Evolutionary conservation across 2,113 vertebrate genomes (phyloP).

Genomic region (Syrrhaptes paradoxus): DNA sequence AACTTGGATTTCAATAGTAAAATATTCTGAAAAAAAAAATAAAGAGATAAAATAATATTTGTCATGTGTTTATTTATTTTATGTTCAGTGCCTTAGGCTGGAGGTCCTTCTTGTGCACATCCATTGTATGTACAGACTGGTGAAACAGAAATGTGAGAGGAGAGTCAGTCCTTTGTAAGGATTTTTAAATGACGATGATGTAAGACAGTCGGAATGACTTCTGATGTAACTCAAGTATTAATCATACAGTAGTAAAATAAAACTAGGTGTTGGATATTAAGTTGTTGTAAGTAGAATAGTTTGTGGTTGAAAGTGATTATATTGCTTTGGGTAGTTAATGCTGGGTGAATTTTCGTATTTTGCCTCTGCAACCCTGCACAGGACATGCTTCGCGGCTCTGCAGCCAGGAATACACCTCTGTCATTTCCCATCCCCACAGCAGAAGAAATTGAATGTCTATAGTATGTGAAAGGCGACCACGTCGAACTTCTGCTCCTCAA

Average conservation of each 20-base stretch:
- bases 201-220: neutral
- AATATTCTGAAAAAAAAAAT: slow-evolving; percentile 78
- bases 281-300: slow-evolving; percentile 30
- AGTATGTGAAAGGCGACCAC: neutral
- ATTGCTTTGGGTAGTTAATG: neutral
- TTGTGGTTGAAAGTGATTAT: neutral
- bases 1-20: slow-evolving; percentile 78
- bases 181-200: neutral
- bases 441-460: neutral
- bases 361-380: rapidly evolving
- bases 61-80: slow-evolving; percentile 64
- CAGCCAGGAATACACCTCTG: neutral
- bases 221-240: neutral
- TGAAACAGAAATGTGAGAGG: neutral
- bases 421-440: neutral
- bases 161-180: neutral
- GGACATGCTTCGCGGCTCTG: rapidly evolving
- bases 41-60: slow-evolving; percentile 75
- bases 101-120: neutral
- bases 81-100: slow-evolving; percentile 46
- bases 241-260: slow-evolving; percentile 30
- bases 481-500: neutral
- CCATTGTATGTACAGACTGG: neutral
- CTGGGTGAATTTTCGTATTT: neutral
- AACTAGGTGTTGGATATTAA: slow-evolving; percentile 17